Evolutionary conservation across 2,797 vertebrate species (phyloP).

Genomic region (Centroberyx gerrardi): DNA sequence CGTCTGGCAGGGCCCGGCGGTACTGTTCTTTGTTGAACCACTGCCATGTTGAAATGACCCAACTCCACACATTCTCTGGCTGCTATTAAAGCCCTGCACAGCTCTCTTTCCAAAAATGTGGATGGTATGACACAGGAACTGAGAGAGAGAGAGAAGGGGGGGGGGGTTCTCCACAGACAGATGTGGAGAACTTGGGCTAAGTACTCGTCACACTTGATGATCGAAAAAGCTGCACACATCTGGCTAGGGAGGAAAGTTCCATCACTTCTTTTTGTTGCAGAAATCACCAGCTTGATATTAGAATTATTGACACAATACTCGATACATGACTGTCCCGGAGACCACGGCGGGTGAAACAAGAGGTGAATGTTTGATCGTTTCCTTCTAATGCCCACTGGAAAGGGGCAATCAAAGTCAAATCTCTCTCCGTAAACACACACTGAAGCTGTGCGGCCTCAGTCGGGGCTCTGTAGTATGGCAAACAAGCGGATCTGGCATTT

Average conservation of each 20-base stretch:
- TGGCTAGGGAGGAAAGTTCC: conserved; percentile 57
- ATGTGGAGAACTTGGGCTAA: conserved; percentile 65
- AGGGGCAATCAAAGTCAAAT: conserved; percentile 65
- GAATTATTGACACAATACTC: conserved; percentile 68
- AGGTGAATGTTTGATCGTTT: conserved; percentile 56
- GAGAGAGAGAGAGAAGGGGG: not conserved
- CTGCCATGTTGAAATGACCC: conserved; percentile 91
- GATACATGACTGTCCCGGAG: conserved; percentile 47
- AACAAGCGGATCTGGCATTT: conserved; percentile 69
- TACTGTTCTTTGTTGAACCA: conserved; percentile 90
- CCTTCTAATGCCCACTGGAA: conserved; percentile 53
- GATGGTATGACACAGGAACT: conserved; percentile 74
- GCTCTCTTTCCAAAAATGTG: conserved; percentile 73
- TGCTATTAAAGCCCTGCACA: conserved; percentile 84
- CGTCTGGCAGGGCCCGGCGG: conserved; percentile 85
- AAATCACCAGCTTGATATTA: conserved; percentile 56
- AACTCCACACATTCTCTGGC: conserved; percentile 87
- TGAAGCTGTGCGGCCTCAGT: conserved; percentile 36
- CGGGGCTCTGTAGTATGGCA: conserved; percentile 50
- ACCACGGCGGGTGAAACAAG: conserved; percentile 42
- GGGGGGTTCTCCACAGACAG: conserved; percentile 27
- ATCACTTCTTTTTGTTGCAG: not conserved
- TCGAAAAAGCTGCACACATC: conserved; percentile 59
- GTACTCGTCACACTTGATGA: conserved; percentile 65
- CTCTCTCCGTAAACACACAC: conserved; percentile 51